Evolutionary conservation across 2,113 vertebrate genomes (phyloP).

Genomic region (Brachypodius melanocephalos): DNA sequence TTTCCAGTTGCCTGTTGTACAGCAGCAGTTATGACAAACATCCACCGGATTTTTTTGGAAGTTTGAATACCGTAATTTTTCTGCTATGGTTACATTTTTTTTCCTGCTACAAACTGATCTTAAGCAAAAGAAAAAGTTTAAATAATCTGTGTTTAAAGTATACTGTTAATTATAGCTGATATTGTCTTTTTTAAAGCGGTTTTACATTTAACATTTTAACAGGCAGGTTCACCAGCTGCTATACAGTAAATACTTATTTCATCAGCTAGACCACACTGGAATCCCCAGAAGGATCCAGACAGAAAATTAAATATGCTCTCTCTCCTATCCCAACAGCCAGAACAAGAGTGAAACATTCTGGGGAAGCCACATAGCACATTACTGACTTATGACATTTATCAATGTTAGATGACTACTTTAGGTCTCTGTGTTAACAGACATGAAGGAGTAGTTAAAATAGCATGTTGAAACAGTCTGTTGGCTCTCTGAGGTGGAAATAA

Average conservation of each 20-base stretch:
- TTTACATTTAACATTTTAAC: background rate
- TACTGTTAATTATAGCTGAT: fast-evolving
- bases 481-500: background rate
- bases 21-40: background rate
- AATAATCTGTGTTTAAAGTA: background rate
- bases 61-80: background rate
- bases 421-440: background rate
- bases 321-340: background rate
- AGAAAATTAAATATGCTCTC: background rate
- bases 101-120: background rate
- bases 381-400: background rate
- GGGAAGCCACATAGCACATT: background rate
- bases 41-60: background rate
- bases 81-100: background rate
- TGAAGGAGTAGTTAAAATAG: background rate
- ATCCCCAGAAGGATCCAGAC: background rate
- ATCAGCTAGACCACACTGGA: background rate
- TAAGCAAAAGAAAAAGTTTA: background rate
- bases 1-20: background rate
- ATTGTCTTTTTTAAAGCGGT: background rate
- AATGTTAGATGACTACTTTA: background rate
- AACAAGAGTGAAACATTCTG: background rate
- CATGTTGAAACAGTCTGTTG: background rate
- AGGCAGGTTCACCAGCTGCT: background rate
- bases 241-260: background rate